Evolutionary conservation across 37 sponge, comb jelly and placozoan species (phyloP), one percentile per base, ranked within the genome.

Genomic region (Bolinopsis microptera): DNA sequence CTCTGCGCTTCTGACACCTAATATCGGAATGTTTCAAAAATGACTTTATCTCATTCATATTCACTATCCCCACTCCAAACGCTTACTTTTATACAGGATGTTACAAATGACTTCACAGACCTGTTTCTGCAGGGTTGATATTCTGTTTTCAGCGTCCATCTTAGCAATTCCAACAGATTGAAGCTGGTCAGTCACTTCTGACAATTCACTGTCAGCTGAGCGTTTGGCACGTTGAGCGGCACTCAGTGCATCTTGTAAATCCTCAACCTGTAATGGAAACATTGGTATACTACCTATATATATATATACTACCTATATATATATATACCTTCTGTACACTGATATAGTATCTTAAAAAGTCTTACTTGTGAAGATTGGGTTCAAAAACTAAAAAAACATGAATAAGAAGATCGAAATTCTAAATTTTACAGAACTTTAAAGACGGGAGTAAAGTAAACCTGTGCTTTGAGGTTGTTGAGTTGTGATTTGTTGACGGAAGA

Each of bases 81-180:
- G n/a, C n/a, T n/a, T n/a, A n/a, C n/a, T n/a, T n/a, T n/a, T n/a
- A n/a, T n/a, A n/a, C n/a, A n/a, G n/a, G n/a, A n/a, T n/a, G n/a
- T n/a, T n/a, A n/a, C n/a, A n/a, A n/a, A n/a, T n/a, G n/a, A n/a
- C n/a, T n/a, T n/a, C n/a, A n/a, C 61, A 18, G 1, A 80, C 82
- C 35, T 36, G 38, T 31, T 80, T 86, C 90, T 86, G 90, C n/a
- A 86, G 61, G 1, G 61, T 26, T 2, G 61, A 41, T 26, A 86
- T 40, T 18, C 90, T 38, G 90, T 27, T 86, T 25, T 86, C 90
- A 9, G 90, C 40, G 2, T 86, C 90, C 90, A 86, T 86, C 61
- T 86, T 86, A 0, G 30, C 36, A 24, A 41, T 38, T n/a, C 39
- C 90, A 0, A 34, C 90, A 38, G 61, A 36, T 27, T 86, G 90